These are phyloP conservation scores for Anthophora plumipes DNA, from an alignment of 2,888 invertebrate genomes.

Conservation along the genomic window DNA sequence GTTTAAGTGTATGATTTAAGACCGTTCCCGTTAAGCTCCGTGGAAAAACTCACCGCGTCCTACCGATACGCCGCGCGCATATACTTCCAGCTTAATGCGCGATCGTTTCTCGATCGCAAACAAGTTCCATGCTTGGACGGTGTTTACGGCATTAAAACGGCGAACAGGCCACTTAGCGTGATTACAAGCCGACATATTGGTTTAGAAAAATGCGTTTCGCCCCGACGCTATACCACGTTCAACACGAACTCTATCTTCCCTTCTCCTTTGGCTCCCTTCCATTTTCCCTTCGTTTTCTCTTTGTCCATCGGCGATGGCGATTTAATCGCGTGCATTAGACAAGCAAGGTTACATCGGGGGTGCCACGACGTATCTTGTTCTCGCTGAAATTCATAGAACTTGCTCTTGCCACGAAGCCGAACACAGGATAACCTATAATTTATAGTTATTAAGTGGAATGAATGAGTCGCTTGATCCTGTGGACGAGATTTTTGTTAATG, in stretches of 20 bases:
- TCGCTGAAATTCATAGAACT: slow-evolving; percentile 70
- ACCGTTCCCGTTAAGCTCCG: slow-evolving; percentile 46
- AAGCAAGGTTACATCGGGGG: slow-evolving; percentile 48
- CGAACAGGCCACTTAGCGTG: slow-evolving; percentile 46
- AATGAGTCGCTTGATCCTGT: slow-evolving; percentile 73
- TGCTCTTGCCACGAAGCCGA: slow-evolving; percentile 66
- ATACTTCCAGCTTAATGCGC: slow-evolving; percentile 32
- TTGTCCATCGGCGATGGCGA: slow-evolving; percentile 31
- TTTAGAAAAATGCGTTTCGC: slow-evolving; percentile 34
- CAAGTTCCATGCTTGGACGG: slow-evolving; percentile 36
- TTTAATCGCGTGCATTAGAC: slow-evolving; percentile 59
- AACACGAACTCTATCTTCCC: background rate
- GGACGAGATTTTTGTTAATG: slow-evolving; percentile 72
- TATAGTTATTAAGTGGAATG: slow-evolving; percentile 78
- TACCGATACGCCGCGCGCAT: slow-evolving; percentile 25
- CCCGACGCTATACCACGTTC: background rate
- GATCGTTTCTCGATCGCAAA: slow-evolving; percentile 53
- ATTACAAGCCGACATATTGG: slow-evolving; percentile 53
- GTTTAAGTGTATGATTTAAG: slow-evolving; percentile 55
- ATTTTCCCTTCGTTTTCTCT: background rate
- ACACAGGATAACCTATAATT: slow-evolving; percentile 76
- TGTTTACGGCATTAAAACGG: slow-evolving; percentile 50
- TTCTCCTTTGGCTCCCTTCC: background rate
- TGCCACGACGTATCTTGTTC: slow-evolving; percentile 58
- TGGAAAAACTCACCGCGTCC: slow-evolving; percentile 43